phyloP scores from a whole-genome alignment of 1,140 invertebrate species.

The Pogonognathellus flavescens region DNA sequence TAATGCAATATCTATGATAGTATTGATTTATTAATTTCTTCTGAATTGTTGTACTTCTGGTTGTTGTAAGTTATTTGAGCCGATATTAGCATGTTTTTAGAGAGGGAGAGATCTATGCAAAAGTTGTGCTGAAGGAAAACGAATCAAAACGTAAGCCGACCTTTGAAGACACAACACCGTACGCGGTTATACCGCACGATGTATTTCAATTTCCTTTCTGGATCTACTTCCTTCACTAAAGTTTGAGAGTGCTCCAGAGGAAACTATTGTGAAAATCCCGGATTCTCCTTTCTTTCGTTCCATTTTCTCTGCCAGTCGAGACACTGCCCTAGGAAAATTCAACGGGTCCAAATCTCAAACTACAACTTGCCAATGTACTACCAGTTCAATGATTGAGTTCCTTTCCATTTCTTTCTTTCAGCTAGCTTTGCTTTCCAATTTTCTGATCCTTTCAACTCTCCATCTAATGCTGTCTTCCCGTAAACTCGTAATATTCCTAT shows the following conservation, averaged over 20 bases:
- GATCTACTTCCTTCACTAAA: not conserved
- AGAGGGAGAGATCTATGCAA: too few relatives aligned
- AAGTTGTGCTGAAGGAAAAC: too few relatives aligned
- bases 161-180: not conserved
- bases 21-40: too few relatives aligned
- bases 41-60: too few relatives aligned
- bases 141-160: not conserved
- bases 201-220: conserved; percentile 12
- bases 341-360: conserved; percentile 6
- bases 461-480: too few relatives aligned
- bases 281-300: not conserved
- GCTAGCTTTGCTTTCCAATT: not conserved
- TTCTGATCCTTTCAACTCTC: not conserved
- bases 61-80: too few relatives aligned
- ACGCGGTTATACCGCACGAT: not conserved
- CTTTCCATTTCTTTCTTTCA: conserved; percentile 12
- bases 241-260: conserved; percentile 27
- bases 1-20: too few relatives aligned
- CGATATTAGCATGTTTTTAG: too few relatives aligned
- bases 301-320: not conserved
- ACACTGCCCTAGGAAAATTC: not conserved
- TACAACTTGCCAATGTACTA: conserved; percentile 1
- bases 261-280: conserved; percentile 23
- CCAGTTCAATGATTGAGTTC: not conserved
- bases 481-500: too few relatives aligned